Evolutionary conservation across 53 echinoderm and acorn worm species (phyloP).

Genomic region (Holothuria leucospilota): DNA sequence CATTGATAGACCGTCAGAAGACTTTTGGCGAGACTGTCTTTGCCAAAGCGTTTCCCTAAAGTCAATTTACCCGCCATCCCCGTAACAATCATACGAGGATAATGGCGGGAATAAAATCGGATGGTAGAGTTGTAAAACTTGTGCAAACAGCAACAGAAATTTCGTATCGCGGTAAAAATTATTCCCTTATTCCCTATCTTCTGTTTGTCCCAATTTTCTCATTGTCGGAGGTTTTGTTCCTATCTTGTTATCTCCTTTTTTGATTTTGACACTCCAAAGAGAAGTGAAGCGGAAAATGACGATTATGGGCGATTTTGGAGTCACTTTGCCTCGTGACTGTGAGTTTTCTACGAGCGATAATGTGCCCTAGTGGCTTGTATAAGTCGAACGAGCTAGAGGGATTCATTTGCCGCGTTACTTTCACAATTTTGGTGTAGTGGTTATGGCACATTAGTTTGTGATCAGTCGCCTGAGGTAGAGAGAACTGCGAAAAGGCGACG

Average conservation of each 20-base stretch:
- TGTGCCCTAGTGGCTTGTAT: constrained; percentile 37
- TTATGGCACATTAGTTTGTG: constrained; percentile 38
- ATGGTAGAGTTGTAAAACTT: constrained; percentile 31
- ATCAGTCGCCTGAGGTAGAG: not conserved
- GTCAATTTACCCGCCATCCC: constrained; percentile 45
- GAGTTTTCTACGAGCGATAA: constrained; percentile 5
- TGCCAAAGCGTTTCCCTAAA: constrained; percentile 40
- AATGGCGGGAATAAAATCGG: constrained; percentile 25
- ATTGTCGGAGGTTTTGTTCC: constrained; percentile 22
- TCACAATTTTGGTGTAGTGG: constrained; percentile 24
- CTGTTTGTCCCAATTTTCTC: constrained; percentile 41
- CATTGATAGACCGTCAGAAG: constrained; percentile 21
- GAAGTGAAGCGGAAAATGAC: not conserved
- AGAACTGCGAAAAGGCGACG: no score
- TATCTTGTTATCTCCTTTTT: not conserved
- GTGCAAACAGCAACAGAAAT: constrained; percentile 35
- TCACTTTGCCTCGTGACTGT: constrained; percentile 12
- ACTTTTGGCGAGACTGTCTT: constrained; percentile 34
- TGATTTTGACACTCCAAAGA: not conserved
- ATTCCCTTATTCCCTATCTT: not conserved
- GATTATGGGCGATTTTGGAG: constrained; percentile 31
- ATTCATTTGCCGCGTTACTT: constrained; percentile 30
- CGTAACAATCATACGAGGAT: constrained; percentile 14
- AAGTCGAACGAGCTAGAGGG: constrained; percentile 17
- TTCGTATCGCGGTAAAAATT: constrained; percentile 6